phyloP scores from a whole-genome alignment of 2,888 invertebrate genomes.

The Limulus polyphemus region DNA sequence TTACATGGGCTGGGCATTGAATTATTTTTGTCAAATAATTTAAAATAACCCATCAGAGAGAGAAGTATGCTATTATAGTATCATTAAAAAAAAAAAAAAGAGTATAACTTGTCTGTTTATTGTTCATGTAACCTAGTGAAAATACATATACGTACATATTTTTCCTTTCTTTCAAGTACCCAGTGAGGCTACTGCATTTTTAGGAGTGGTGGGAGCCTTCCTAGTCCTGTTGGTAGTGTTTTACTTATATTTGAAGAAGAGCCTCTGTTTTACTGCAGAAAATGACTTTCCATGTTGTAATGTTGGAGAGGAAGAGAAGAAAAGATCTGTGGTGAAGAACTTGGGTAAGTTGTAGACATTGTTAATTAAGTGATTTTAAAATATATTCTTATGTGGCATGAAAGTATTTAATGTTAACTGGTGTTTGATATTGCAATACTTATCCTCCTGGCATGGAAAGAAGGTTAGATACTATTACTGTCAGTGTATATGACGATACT shows the following conservation, averaged over 20 bases:
- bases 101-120: no score
- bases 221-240: slow-evolving; percentile 68
- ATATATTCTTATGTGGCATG: no score
- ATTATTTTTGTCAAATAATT: no score
- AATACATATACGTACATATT: no score
- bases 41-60: no score
- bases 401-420: background rate
- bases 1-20: no score
- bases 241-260: slow-evolving; percentile 73
- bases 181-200: slow-evolving; percentile 72
- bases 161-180: slow-evolving; percentile 42
- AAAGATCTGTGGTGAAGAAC: slow-evolving; percentile 22
- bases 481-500: no score
- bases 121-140: no score
- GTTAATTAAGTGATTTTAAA: background rate
- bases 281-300: slow-evolving; percentile 52
- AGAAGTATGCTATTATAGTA: no score
- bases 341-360: slow-evolving; percentile 15
- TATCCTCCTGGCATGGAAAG: no score
- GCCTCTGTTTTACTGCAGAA: slow-evolving; percentile 52
- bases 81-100: no score
- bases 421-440: background rate
- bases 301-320: slow-evolving; percentile 33
- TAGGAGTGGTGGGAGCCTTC: slow-evolving; percentile 74
- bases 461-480: no score